These are phyloP conservation scores for Melanerpes aurifrons DNA, from an alignment of 2,113 vertebrate species.

Conservation along the genomic window DNA sequence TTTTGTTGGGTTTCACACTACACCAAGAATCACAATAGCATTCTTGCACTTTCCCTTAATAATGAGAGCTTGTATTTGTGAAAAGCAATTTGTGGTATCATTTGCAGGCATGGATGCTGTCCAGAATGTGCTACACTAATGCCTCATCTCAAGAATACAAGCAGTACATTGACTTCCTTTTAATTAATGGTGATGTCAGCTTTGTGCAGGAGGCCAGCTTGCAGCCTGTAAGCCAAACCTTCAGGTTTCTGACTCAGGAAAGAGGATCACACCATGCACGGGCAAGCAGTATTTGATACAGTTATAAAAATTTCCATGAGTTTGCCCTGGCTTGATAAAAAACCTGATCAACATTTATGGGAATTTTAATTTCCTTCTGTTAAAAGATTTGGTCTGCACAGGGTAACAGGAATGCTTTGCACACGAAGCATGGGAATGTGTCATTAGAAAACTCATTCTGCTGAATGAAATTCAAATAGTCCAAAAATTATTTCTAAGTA, in stretches of 20 bases:
- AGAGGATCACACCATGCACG: background rate
- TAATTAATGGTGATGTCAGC: constrained; percentile 64
- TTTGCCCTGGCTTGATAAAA: constrained; percentile 21
- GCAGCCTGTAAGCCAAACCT: background rate
- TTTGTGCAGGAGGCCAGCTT: constrained; percentile 1
- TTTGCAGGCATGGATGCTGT: constrained; percentile 25
- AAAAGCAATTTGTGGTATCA: constrained; percentile 35
- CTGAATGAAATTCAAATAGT: background rate
- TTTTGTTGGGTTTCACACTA: background rate
- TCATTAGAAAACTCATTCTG: background rate
- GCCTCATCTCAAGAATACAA: constrained; percentile 20
- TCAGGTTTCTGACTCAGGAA: background rate
- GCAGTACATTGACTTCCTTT: background rate
- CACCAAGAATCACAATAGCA: background rate
- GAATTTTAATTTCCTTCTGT: constrained; percentile 2
- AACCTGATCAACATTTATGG: background rate
- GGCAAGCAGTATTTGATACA: constrained; percentile 4
- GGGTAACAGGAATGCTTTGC: background rate
- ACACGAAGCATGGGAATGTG: background rate
- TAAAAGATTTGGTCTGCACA: background rate
- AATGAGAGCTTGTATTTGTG: background rate
- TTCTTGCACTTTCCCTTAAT: constrained; percentile 23
- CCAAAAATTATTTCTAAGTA: background rate
- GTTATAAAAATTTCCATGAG: background rate
- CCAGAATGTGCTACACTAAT: constrained; percentile 13